These are phyloP conservation scores for Halcyon smyrnensis DNA, from an alignment of 2,797 vertebrate genomes.

Conservation along the genomic window DNA sequence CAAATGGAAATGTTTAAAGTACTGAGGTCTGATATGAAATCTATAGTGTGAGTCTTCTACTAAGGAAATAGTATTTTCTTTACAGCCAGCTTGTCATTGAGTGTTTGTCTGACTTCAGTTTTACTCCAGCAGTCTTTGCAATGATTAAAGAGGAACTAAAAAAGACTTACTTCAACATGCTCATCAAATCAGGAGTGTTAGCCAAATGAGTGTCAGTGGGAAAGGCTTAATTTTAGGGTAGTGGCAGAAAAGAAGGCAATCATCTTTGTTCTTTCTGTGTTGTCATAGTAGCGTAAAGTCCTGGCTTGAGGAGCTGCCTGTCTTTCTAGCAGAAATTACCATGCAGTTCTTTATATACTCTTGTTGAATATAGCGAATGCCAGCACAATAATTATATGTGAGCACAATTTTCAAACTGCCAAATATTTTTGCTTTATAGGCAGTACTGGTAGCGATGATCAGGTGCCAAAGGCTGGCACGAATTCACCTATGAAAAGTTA, in stretches of 20 bases:
- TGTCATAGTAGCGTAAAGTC: not conserved
- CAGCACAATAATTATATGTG: constrained; percentile 18
- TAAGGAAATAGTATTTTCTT: not conserved
- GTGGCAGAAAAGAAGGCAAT: not conserved
- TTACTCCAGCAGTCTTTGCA: constrained; percentile 79
- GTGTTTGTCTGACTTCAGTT: constrained; percentile 82
- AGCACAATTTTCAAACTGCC: constrained; percentile 23
- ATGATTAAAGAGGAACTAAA: constrained; percentile 88
- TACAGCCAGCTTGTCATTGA: constrained; percentile 85
- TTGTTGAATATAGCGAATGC: not conserved
- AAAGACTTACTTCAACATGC: constrained; percentile 86
- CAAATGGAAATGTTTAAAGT: not conserved
- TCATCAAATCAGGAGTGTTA: constrained; percentile 87
- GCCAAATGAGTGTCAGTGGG: constrained; percentile 81
- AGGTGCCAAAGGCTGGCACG: constrained; percentile 30
- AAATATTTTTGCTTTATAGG: constrained; percentile 24
- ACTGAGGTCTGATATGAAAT: not conserved
- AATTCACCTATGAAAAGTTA: not conserved
- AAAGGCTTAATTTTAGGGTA: constrained; percentile 51
- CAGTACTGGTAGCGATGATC: not conserved
- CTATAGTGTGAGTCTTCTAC: not conserved
- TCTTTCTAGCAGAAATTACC: constrained; percentile 38
- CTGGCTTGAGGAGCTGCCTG: constrained; percentile 8
- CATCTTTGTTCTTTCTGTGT: constrained; percentile 8
- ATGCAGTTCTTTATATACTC: not conserved